phyloP scores from a whole-genome alignment of 1,140 invertebrate species.

The Augochlora pura region DNA sequence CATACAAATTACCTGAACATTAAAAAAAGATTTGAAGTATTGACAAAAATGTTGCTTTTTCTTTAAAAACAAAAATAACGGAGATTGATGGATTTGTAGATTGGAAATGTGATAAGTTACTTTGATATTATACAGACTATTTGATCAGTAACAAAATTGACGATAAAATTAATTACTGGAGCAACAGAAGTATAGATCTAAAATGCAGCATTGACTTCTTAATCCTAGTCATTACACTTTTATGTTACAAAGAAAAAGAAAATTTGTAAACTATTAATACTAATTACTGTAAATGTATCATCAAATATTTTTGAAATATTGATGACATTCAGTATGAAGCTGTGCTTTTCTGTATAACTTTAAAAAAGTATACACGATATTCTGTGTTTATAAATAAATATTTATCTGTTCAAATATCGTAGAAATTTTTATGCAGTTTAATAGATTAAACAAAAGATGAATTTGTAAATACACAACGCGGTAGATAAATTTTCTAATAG shows the following conservation, averaged over 20 bases:
- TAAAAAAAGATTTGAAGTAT: conserved; percentile 7
- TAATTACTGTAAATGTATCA: conserved; percentile 27
- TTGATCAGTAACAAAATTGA: not conserved
- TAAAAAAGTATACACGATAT: not conserved
- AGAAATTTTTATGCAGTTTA: not conserved
- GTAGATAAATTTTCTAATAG: conserved; percentile 26
- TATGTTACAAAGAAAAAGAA: conserved; percentile 19
- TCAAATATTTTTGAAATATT: not conserved
- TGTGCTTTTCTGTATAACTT: conserved; percentile 7
- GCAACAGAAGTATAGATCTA: conserved; percentile 9
- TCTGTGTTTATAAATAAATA: conserved; percentile 4
- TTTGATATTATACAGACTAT: not conserved
- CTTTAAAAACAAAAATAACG: conserved; percentile 1
- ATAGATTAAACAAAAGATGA: not conserved
- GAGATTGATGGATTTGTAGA: conserved; percentile 18
- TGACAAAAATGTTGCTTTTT: not conserved
- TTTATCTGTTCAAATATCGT: not conserved
- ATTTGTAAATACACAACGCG: conserved; percentile 4
- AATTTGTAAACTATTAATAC: conserved; percentile 11
- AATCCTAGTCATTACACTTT: conserved; percentile 38
- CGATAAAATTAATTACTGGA: conserved; percentile 12
- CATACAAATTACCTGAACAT: conserved; percentile 4
- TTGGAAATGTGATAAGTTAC: conserved; percentile 17
- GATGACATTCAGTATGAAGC: conserved; percentile 23
- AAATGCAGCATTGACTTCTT: conserved; percentile 27